Evolutionary conservation across 2,113 vertebrate genomes (phyloP).

Genomic region (Amblyornis subalaris): DNA sequence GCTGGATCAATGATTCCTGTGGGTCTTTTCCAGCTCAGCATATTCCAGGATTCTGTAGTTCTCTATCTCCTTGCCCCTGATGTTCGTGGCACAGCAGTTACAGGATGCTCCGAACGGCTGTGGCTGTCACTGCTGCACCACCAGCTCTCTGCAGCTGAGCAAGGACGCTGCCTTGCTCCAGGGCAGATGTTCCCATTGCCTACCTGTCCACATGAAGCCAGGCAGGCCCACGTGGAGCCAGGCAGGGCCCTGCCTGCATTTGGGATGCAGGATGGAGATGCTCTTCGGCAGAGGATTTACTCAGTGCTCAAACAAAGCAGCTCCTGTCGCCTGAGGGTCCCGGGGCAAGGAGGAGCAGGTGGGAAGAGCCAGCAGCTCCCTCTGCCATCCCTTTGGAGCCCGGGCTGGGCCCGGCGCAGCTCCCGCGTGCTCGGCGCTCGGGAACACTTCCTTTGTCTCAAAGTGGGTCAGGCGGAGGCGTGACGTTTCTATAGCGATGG

Average conservation of each 20-base stretch:
- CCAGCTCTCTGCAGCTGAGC: neutral
- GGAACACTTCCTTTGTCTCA: conserved; percentile 40
- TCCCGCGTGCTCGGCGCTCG: neutral
- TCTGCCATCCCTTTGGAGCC: neutral
- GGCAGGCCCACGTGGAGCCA: neutral
- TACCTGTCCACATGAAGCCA: neutral
- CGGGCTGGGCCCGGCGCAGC: neutral
- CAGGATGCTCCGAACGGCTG: fast-evolving
- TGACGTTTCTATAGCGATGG: conserved; percentile 52
- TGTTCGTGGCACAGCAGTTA: neutral
- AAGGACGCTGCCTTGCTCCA: neutral
- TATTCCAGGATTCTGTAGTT: neutral
- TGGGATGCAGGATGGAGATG: neutral
- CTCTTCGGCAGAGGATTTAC: neutral
- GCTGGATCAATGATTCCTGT: fast-evolving
- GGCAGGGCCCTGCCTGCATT: neutral
- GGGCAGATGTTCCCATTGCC: neutral
- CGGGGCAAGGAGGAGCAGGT: neutral
- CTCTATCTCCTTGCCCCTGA: neutral
- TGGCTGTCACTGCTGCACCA: neutral
- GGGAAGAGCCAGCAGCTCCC: neutral
- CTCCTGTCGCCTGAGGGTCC: neutral
- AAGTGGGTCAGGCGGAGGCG: conserved; percentile 51
- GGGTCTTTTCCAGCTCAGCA: neutral
- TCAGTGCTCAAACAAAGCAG: neutral